These are phyloP conservation scores for Mergus octosetaceus DNA, from an alignment of 2,797 vertebrate genomes.

Conservation along the genomic window DNA sequence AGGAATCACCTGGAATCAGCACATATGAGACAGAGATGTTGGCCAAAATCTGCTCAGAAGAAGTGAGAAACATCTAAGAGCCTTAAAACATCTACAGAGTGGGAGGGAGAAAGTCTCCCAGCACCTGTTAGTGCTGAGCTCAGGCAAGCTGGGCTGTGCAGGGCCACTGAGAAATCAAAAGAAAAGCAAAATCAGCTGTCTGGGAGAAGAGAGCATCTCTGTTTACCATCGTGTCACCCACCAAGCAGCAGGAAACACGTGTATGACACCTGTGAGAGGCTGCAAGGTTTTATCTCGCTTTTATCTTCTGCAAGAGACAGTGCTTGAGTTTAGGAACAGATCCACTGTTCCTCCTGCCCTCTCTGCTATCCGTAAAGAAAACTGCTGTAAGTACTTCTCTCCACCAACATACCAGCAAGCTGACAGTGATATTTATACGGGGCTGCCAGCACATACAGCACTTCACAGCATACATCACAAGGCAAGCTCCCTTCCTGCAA, in stretches of 20 bases:
- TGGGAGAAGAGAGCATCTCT: background rate
- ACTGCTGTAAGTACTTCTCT: background rate
- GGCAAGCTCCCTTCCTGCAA: background rate
- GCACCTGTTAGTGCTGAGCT: slow-evolving; percentile 65
- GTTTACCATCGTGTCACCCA: background rate
- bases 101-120: background rate
- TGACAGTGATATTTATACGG: background rate
- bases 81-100: background rate
- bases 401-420: background rate
- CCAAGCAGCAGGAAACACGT: background rate
- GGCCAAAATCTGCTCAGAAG: slow-evolving; percentile 47
- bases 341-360: background rate
- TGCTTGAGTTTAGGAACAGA: background rate
- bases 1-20: slow-evolving; percentile 53
- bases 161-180: slow-evolving; percentile 56
- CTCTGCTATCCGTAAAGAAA: background rate
- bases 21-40: background rate
- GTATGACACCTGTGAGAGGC: background rate
- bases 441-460: background rate
- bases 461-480: background rate
- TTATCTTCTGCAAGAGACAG: background rate
- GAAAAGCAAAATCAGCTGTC: background rate
- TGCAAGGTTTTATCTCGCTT: background rate
- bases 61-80: slow-evolving; percentile 10
- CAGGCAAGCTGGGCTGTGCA: slow-evolving; percentile 57